Conservation (phyloP, 1,140 invertebrate species). For the Trachelipus rathkii region DNA sequence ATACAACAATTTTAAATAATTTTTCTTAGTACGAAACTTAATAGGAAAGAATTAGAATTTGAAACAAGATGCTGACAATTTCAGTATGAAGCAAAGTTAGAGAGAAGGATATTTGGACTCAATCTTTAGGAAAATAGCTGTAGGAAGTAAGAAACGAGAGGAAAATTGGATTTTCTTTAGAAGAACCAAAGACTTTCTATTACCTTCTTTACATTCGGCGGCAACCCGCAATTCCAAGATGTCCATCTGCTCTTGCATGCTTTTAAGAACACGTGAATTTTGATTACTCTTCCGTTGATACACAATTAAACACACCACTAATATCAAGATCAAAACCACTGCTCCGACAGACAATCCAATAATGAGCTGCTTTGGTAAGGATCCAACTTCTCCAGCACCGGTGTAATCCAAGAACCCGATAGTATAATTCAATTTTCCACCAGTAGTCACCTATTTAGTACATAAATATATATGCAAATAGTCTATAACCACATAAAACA, state of each 20-base stretch:
- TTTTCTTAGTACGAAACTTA: too few relatives aligned
- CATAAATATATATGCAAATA: background rate
- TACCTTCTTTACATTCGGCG: too few relatives aligned
- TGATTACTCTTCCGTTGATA: conserved; percentile 94
- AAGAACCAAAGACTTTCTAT: too few relatives aligned
- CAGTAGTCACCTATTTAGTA: conserved; percentile 65
- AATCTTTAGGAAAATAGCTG: too few relatives aligned
- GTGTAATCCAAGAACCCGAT: conserved; percentile 92
- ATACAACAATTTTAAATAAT: too few relatives aligned
- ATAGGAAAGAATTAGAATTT: too few relatives aligned
- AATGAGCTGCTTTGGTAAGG: conserved; percentile 71
- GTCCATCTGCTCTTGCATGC: conserved; percentile 99
- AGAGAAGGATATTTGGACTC: too few relatives aligned
- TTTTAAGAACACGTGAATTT: conserved; percentile 91
- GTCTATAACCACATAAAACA: too few relatives aligned
- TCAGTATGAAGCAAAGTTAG: too few relatives aligned
- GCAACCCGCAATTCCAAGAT: conserved; percentile 93
- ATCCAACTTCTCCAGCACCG: conserved; percentile 68
- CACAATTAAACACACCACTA: conserved; percentile 74
- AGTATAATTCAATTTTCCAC: conserved; percentile 71
- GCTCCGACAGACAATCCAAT: conserved; percentile 67
- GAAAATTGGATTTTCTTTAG: too few relatives aligned
- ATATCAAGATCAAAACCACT: conserved; percentile 67
- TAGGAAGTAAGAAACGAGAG: too few relatives aligned
- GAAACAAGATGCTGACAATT: too few relatives aligned